Evolutionary conservation across 2,888 invertebrate genomes (phyloP).

Genomic region (Eurytoma adleriae): DNA sequence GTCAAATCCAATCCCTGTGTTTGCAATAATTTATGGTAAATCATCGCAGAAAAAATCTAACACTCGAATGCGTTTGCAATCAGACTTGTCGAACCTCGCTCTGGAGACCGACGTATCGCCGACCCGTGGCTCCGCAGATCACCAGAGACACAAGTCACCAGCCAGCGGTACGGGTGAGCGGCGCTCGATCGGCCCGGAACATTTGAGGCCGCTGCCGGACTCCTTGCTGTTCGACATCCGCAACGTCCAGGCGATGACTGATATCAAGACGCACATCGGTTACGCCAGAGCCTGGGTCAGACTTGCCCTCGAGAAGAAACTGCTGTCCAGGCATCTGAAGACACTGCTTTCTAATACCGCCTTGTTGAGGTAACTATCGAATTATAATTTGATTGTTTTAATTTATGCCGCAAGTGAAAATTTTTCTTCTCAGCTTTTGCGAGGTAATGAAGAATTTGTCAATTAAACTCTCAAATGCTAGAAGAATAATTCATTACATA

Average conservation of each 20-base stretch:
- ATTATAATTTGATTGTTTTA: too few relatives aligned
- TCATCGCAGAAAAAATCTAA: neutral
- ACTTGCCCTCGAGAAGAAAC: slow-evolving; percentile 95
- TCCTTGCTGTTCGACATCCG: slow-evolving; percentile 93
- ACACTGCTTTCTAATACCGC: slow-evolving; percentile 89
- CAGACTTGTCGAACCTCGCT: slow-evolving; percentile 88
- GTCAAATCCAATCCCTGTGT: neutral
- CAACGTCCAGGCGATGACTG: slow-evolving; percentile 95
- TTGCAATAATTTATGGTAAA: neutral
- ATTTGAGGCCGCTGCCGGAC: slow-evolving; percentile 85
- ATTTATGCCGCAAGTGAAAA: too few relatives aligned
- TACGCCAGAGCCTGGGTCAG: slow-evolving; percentile 97
- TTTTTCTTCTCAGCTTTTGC: too few relatives aligned
- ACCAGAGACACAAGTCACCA: slow-evolving; percentile 49
- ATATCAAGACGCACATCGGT: slow-evolving; percentile 98
- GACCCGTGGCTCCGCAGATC: slow-evolving; percentile 63
- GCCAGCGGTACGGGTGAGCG: slow-evolving; percentile 68
- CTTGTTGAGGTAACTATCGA: slow-evolving; percentile 79
- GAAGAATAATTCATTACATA: too few relatives aligned
- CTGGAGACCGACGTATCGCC: slow-evolving; percentile 82
- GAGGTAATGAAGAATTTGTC: too few relatives aligned
- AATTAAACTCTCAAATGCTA: too few relatives aligned
- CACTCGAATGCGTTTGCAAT: neutral
- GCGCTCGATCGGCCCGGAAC: slow-evolving; percentile 77
- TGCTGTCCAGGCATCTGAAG: slow-evolving; percentile 94